Conservation (phyloP, 2,797 vertebrate species). For the Onychomys torridus region DNA sequence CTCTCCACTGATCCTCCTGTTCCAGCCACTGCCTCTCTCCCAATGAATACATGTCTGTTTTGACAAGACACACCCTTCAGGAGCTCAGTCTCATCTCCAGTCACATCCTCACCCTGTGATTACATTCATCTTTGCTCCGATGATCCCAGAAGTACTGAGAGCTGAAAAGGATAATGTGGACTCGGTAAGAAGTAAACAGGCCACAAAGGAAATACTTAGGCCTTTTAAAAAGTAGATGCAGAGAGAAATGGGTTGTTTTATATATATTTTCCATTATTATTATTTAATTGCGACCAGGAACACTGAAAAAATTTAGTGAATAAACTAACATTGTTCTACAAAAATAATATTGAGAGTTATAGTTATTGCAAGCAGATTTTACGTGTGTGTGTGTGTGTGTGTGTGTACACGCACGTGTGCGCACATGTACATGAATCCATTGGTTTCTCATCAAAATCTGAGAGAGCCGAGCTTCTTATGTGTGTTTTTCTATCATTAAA, state of each 20-base stretch:
- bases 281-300: background rate
- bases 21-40: no score
- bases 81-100: background rate
- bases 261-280: background rate
- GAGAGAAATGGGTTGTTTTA: background rate
- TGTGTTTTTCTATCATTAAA: background rate
- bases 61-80: background rate
- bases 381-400: no score
- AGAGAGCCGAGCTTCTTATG: accelerated
- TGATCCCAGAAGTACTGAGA: background rate
- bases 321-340: background rate
- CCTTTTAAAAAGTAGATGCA: background rate
- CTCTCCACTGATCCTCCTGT: background rate
- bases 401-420: background rate
- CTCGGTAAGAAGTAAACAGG: background rate
- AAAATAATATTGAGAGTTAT: background rate
- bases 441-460: background rate
- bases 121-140: background rate
- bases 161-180: background rate
- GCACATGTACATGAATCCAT: background rate
- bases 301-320: background rate
- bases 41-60: background rate
- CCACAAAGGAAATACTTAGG: background rate
- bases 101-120: background rate
- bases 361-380: background rate